These are phyloP conservation scores for Neuroterus valhalla DNA, from an alignment of 1,140 invertebrate species.

Conservation along the genomic window DNA sequence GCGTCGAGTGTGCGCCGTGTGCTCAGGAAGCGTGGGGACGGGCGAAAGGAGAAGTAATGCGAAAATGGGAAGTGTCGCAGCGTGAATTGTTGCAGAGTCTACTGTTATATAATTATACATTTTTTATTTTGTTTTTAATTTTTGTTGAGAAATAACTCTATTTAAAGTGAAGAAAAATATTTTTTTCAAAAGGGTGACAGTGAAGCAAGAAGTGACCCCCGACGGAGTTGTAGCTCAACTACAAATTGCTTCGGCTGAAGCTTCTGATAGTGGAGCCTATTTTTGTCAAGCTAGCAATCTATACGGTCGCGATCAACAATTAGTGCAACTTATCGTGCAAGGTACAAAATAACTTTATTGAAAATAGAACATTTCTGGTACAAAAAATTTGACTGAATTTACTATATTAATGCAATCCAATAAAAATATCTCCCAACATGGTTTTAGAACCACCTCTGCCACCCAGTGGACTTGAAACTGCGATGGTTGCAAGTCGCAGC, in stretches of 20 bases:
- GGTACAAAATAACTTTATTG: conserved; percentile 71
- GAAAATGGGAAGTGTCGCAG: too few relatives aligned
- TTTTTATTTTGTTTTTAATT: conserved; percentile 24
- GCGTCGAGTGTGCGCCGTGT: too few relatives aligned
- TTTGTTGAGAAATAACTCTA: conserved; percentile 11
- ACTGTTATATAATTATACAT: too few relatives aligned
- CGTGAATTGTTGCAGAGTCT: too few relatives aligned
- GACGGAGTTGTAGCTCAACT: conserved; percentile 83
- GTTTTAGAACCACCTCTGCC: conserved; percentile 82
- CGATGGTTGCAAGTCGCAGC: conserved; percentile 82
- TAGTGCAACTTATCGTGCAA: conserved; percentile 88
- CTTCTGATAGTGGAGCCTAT: conserved; percentile 86
- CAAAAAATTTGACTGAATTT: conserved; percentile 38
- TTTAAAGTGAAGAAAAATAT: neutral
- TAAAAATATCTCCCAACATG: conserved; percentile 15
- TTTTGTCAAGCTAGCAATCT: conserved; percentile 89
- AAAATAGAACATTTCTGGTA: conserved; percentile 37
- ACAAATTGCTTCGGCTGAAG: conserved; percentile 82
- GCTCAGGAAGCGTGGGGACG: too few relatives aligned
- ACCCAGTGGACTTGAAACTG: conserved; percentile 81
- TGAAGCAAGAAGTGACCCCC: conserved; percentile 81
- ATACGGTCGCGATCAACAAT: conserved; percentile 88
- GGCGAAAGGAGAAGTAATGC: too few relatives aligned
- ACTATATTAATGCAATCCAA: conserved; percentile 1
- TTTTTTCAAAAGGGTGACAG: conserved; percentile 75